Base-by-base conservation (phyloP, 2,888 invertebrate species). In the Polia nebulosa region DNA sequence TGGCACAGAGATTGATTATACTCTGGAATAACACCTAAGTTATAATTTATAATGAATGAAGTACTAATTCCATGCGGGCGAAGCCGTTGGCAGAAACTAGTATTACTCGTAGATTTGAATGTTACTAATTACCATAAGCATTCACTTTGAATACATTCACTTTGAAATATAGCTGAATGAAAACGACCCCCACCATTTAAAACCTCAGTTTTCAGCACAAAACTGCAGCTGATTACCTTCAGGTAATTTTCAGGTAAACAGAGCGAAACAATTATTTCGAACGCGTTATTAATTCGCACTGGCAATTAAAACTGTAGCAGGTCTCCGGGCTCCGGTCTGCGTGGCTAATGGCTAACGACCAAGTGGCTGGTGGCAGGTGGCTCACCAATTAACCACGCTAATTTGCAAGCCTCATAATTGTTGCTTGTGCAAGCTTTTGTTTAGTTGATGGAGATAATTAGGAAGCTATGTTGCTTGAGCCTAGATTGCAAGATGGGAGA, bases 241-340 rank as follows among this genome's bases (percentile, higher is more conserved):
- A 69, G 56, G 61, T 76, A 78, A 81, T 77, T 63, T 71, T 56
- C 53, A 59, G 58, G 63, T 75, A 73, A 76, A 79, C 75, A 72
- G 56, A 72, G 56, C 70, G 59, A 70, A 80, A 76, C 75, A 84
- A 82, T 85, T 78, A 80, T 72, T 80, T 47, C 53, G 74, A 79
- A 72, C 60, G 52, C 62, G 63, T 64, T 73, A 82, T 82, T 83
- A 81, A 82, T 84, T 68, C 65, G 60, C 27, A 58, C 29, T 57
- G 61, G 75, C 76, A 84, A 83, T 84, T 84, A 82, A 84, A 83
- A 83, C 69, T 75, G 79, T 79, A 62, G 67, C 59, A 47, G 61
- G 66, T 61, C 60, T 45, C 34, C 70, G 53, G 66, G 55, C 59
- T 39, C 32, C 70, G 51, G 63, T 63, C 59, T 47, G 34, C 65